Base-by-base conservation (phyloP, 2,113 vertebrate genomes). In the Macquaria australasica region DNA sequence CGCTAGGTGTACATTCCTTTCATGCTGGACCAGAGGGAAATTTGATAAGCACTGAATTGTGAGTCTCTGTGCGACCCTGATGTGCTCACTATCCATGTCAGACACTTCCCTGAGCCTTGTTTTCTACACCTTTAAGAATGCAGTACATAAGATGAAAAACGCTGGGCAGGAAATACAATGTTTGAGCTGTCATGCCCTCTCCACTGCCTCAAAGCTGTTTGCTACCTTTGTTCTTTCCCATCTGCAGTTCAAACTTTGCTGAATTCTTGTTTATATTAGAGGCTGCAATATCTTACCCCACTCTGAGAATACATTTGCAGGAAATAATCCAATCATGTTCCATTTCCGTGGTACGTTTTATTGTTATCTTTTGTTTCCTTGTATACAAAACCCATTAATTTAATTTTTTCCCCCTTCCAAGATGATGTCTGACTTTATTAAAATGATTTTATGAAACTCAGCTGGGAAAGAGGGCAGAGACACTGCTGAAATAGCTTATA, bases 291-390 rank as follows among this genome's bases (percentile, higher is more conserved):
- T 93, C 84, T 74, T 77, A 66, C 63, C 77, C 76, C 67, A 66
- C 84, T 77, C 74, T 56, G 85, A 80, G 81, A 91, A 84, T 80
- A 85, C 59, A 83, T 89, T 87, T 86, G 59, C 58, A 84, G 62
- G 60, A 86, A 90, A 88, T 93, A 94, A 95, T 95, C 86, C 59
- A 90, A 91, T 93, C 86, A 88, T 51, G 77, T 88, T 87, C 68
- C 67, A 76, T 91, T 90, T 90, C 78, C 10, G 69, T 58, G 72
- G 60, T 92, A 41, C 2, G 23, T 88, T 89, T 93, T 91, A 83
- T 82, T 95, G 89, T 90, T 82, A 70, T 87, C 80, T 88, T 91
- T 88, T 81, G 77, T 84, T 91, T 89, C 81, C 68, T 78, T 73
- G 82, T 77, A 76, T 90, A 85, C 80, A 81, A 85, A 89, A 90